Conservation (phyloP, 1,140 invertebrate genomes). For the Muscidifurax raptorellus region DNA sequence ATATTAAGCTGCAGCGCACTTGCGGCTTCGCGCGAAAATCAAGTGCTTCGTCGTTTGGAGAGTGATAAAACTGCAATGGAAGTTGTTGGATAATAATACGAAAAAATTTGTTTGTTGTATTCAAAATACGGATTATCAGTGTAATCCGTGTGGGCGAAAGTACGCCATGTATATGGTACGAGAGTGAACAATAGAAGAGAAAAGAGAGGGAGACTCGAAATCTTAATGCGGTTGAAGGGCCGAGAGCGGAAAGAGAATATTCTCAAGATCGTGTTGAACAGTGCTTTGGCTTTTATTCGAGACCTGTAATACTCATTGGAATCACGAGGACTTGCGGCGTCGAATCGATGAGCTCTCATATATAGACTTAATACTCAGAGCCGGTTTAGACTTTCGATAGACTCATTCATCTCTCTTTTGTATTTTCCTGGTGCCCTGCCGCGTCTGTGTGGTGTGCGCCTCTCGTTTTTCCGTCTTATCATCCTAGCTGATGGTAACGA, state of each 20-base stretch:
- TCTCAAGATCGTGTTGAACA: slow-evolving; percentile 4
- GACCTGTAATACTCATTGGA: background rate
- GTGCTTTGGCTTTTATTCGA: background rate
- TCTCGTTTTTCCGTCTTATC: background rate
- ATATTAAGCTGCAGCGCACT: background rate
- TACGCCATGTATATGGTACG: background rate
- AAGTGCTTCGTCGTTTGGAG: too few species aligned
- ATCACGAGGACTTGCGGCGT: slow-evolving; percentile 15
- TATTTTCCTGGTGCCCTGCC: background rate
- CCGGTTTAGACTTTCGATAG: slow-evolving; percentile 32
- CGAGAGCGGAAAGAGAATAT: background rate
- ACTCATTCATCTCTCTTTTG: slow-evolving; percentile 13
- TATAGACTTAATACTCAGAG: too few species aligned
- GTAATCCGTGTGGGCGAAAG: too few species aligned
- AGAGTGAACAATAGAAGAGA: background rate
- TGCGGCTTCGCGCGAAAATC: background rate
- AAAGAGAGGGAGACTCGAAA: background rate
- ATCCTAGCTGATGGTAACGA: background rate
- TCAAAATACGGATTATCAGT: too few species aligned
- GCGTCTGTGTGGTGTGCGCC: background rate
- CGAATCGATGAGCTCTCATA: slow-evolving; percentile 23
- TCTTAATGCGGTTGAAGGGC: background rate
- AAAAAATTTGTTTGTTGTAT: too few species aligned
- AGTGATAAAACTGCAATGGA: too few species aligned
- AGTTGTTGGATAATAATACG: too few species aligned